phyloP scores from a whole-genome alignment of 2,797 vertebrate genomes.

The Lepilemur septentrionalis region DNA sequence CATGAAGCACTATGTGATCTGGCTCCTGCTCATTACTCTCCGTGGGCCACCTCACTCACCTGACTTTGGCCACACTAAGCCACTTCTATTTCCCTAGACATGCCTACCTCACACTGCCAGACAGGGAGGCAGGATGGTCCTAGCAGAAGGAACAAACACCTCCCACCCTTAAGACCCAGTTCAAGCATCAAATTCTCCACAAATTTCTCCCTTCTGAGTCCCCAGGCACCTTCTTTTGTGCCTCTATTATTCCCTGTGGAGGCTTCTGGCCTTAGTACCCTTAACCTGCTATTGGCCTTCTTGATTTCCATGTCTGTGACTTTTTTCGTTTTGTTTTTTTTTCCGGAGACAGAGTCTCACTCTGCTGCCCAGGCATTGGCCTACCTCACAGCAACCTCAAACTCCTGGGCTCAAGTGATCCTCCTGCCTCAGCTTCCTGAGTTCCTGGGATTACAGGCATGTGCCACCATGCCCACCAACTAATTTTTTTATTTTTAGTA shows the following conservation, averaged over 20 bases:
- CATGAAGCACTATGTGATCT: neutral
- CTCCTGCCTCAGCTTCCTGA: too few relatives aligned
- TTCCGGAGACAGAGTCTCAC: too few relatives aligned
- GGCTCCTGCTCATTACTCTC: neutral
- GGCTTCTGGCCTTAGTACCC: neutral
- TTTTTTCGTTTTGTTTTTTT: neutral
- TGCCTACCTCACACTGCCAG: neutral
- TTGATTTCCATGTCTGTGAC: neutral
- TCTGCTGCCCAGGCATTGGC: too few relatives aligned
- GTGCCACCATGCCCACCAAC: too few relatives aligned
- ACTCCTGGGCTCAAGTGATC: too few relatives aligned
- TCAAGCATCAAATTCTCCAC: neutral
- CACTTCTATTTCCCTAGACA: neutral
- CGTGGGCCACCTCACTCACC: neutral
- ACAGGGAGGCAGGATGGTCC: neutral
- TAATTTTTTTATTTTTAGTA: too few relatives aligned
- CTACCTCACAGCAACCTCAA: too few relatives aligned
- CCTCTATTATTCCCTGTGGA: neutral
- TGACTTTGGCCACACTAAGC: neutral
- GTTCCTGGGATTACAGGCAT: too few relatives aligned
- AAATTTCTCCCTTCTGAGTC: neutral
- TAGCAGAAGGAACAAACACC: neutral
- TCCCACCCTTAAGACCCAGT: neutral
- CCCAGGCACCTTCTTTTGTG: neutral
- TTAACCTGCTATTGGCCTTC: neutral